Evolutionary conservation across 2,888 invertebrate genomes (phyloP), one percentile per base, ranked within the genome.

Genomic region (Ptychoptera contaminata): DNA sequence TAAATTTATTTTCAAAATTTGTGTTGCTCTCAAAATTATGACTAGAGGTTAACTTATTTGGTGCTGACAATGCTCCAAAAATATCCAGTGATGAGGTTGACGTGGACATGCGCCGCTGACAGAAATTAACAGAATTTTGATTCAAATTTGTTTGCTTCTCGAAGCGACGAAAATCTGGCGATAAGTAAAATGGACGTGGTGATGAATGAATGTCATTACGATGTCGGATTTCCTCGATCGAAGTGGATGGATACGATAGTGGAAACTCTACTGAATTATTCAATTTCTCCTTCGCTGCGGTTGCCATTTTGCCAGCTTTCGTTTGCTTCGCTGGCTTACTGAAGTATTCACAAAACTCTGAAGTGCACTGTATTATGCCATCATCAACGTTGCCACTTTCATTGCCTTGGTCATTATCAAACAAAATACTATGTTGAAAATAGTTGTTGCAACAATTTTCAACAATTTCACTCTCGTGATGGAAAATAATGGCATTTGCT

Each of bases 361-460:
- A 23, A 23, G 23, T 23, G 23, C 23, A 23, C 23, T 23, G 23
- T 23, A 5, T 7, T 23, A 23, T 3, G 23, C 23, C 23, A 23
- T 23, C 23, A 23, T 5, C 23, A 23, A 23, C 23, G 23, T 23
- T 23, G 23, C 32, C n/a, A 32, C 32, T 11, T 32, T 32, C 32
- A 32, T n/a, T 8, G 8, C 8, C 12, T 12, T n/a, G 4, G 23
- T 42, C 16, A 40, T 43, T 35, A 32, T 40, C 65, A 47, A 65
- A 49, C 49, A 63, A 65, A 37, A 59, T 60, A 49, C 65, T 65
- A 54, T 63, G 64, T 49, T 65, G 63, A 45, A 62, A 54, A 46
- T 66, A 64, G 44, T 64, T 64, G 35, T 51, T 51, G 51, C 59
- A 65, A 54, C 66, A 66, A 47, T 65, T 65, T 52, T 65, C 66